Conservation (phyloP, 2,113 vertebrate genomes). For the Pachypanchax playfairii region DNA sequence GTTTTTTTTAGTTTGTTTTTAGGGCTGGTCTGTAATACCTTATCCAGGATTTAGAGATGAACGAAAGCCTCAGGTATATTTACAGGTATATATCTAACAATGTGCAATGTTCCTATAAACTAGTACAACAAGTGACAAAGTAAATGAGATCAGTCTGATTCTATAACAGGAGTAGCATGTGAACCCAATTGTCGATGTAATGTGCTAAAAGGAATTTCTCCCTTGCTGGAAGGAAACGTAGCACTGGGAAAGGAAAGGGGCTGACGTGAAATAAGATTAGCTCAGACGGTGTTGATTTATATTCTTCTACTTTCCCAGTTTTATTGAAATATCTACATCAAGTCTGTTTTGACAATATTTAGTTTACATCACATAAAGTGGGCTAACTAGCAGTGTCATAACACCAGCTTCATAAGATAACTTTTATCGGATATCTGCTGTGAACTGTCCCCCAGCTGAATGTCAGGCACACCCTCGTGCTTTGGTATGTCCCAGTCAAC, state of each 20-base stretch:
- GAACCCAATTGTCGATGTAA: no score
- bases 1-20: neutral
- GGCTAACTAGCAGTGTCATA: conserved; percentile 11
- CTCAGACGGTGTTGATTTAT: neutral
- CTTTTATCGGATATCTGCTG: conserved; percentile 46
- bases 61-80: neutral
- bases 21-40: no score
- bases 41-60: neutral
- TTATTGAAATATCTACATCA: neutral
- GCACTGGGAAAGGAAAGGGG: neutral
- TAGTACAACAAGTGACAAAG: neutral
- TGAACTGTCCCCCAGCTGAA: conserved; percentile 52
- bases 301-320: neutral
- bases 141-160: neutral
- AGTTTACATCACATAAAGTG: conserved; percentile 28
- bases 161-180: no score
- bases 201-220: neutral
- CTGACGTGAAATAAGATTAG: neutral
- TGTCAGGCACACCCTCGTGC: conserved; percentile 61
- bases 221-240: neutral
- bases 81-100: no score
- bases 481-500: conserved; percentile 58
- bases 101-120: neutral
- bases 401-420: conserved; percentile 46
- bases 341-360: neutral